Conservation (phyloP, 2,888 invertebrate genomes). For the Mythimna pallens region DNA sequence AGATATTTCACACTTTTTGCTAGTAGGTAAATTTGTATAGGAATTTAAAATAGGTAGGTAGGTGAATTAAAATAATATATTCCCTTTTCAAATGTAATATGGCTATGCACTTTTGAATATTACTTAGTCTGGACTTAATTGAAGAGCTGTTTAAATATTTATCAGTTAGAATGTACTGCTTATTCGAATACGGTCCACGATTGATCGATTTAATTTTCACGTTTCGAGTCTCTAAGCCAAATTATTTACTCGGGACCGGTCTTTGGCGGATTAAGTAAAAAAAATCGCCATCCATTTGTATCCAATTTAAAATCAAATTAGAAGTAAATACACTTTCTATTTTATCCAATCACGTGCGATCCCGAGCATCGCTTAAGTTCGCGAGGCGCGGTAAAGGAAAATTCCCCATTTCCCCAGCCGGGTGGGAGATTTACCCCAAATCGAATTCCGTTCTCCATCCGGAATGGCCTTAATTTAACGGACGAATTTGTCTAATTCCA, state of each 20-base stretch:
- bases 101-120: slow-evolving; percentile 34
- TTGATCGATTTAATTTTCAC: slow-evolving; percentile 81
- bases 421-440: slow-evolving; percentile 87
- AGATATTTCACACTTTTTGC: slow-evolving; percentile 7
- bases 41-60: slow-evolving; percentile 6
- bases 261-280: slow-evolving; percentile 77
- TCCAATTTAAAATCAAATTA: slow-evolving; percentile 89
- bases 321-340: slow-evolving; percentile 88
- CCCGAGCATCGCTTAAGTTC: slow-evolving; percentile 75
- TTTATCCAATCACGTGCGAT: slow-evolving; percentile 86
- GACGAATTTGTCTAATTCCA: slow-evolving; percentile 90
- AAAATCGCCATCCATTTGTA: slow-evolving; percentile 85
- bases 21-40: neutral
- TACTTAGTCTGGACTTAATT: slow-evolving; percentile 57
- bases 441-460: slow-evolving; percentile 85
- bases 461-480: slow-evolving; percentile 89
- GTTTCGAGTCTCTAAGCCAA: slow-evolving; percentile 76
- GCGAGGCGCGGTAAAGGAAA: slow-evolving; percentile 77
- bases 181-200: slow-evolving; percentile 65
- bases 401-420: slow-evolving; percentile 80
- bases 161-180: slow-evolving; percentile 58
- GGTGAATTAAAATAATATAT: slow-evolving; percentile 18
- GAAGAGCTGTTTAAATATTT: slow-evolving; percentile 61
- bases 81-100: slow-evolving; percentile 23
- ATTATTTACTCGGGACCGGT: slow-evolving; percentile 77